Conservation (phyloP, 2,113 vertebrate species). For the Antechinus stuartii region DNA sequence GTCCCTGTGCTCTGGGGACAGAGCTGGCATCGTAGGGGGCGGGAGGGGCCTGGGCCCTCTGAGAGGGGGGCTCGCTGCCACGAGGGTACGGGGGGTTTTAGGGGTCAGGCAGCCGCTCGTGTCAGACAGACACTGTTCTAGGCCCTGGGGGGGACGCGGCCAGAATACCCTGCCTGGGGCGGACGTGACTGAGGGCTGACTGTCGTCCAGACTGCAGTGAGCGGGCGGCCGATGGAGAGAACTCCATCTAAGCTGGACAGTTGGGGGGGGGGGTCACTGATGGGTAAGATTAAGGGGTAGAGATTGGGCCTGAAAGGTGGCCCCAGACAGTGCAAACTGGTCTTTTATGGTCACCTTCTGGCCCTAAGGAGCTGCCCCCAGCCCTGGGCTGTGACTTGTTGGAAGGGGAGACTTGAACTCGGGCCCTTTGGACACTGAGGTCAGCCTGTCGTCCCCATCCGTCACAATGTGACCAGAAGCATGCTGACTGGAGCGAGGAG, state of each 20-base stretch:
- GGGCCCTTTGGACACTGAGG: neutral
- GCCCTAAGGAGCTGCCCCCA: neutral
- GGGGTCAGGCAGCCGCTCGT: neutral
- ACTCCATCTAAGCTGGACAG: neutral
- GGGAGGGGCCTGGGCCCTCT: neutral
- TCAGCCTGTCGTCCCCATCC: fast-evolving
- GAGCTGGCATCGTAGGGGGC: neutral
- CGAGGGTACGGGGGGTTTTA: neutral
- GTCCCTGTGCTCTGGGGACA: slow-evolving; percentile 49
- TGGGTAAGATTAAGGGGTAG: neutral
- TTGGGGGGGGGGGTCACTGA: neutral
- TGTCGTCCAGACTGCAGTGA: neutral
- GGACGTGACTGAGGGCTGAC: neutral
- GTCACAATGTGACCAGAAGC: neutral
- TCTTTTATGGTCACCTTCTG: neutral
- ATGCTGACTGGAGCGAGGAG: neutral
- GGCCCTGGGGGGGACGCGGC: neutral
- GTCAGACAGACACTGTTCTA: neutral
- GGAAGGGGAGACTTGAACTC: neutral
- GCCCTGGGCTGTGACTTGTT: neutral
- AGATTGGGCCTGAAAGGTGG: neutral
- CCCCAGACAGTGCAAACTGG: neutral
- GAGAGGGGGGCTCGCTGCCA: neutral
- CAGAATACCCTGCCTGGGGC: neutral
- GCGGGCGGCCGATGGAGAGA: neutral